Evolutionary conservation across 2,797 vertebrate genomes (phyloP), one percentile per base, ranked within the genome.

Genomic region (Hoplostethus atlanticus): DNA sequence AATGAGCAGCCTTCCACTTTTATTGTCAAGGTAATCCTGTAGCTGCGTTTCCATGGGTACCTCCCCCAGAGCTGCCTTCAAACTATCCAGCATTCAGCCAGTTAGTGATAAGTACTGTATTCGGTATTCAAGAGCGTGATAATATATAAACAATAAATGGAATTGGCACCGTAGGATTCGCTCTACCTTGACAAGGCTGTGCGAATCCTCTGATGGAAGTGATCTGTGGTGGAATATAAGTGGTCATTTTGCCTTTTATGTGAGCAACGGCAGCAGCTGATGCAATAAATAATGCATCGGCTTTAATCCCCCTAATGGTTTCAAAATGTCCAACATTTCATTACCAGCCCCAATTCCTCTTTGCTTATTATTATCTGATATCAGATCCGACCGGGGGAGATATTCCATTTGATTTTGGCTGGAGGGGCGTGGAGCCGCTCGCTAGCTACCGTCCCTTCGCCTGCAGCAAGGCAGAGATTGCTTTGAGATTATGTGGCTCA

Each of bases 271-370:
- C 81, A 87, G 90, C 87, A 88, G 89, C 90, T 88, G 86, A 88
- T 73, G 84, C 84, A 77, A 91, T 95, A 93, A 95, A 95, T 95
- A 95, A 93, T 92, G 84, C 83, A 94, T 89, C 68, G 71, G 73
- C 88, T 93, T 90, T 94, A 94, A 95, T 94, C 91, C 92, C 91
- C 64, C 78, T 91, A 92, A 92, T 93, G 89, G 87, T 89, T 90
- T 89, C 81, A 83, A 92, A 92, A 90, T 90, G 89, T 93, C 92
- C 87, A 72, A 85, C 84, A 85, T 91, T 92, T 93, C 87, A 93
- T 94, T 93, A 89, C 74, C 79, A 65, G 69, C 36, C 64, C n/a
- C 84, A 69, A 76, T 87, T 92, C 84, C 83, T 84, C 80, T 82
- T 80, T 79, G 81, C 57, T 44, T 86, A 76, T 90, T 88, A 94